Evolutionary conservation across 2,797 vertebrate species (phyloP).

Genomic region (Malurus leucopterus): DNA sequence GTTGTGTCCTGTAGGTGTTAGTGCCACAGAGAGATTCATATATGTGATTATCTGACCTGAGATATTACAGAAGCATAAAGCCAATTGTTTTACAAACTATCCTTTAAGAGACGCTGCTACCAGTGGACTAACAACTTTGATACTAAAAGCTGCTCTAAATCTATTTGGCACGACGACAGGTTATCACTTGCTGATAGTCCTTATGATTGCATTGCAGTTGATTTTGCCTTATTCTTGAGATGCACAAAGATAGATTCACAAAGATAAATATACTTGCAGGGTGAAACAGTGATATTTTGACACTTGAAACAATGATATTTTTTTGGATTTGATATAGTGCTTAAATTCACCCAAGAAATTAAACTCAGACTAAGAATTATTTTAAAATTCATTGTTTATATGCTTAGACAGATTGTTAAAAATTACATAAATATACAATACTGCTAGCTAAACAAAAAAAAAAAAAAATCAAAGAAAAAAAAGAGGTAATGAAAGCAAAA

Average conservation of each 20-base stretch:
- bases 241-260: neutral
- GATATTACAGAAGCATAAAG: neutral
- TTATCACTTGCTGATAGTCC: neutral
- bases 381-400: neutral
- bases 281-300: neutral
- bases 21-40: neutral
- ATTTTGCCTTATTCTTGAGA: neutral
- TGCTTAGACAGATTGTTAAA: neutral
- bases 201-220: neutral
- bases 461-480: neutral
- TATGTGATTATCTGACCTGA: neutral
- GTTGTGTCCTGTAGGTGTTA: neutral
- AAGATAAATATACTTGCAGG: neutral
- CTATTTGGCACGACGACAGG: accelerated
- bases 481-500: neutral
- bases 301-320: neutral
- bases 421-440: neutral
- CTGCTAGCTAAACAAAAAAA: neutral
- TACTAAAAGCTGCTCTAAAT: neutral
- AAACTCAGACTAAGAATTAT: neutral
- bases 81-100: neutral
- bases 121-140: neutral
- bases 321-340: neutral
- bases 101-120: neutral
- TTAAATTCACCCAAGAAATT: neutral